Percentiles rank a stretch among this genome's conserved stretches.
phyloP scores from a whole-genome alignment of 2,113 vertebrate genomes.

The Albula goreensis region DNA sequence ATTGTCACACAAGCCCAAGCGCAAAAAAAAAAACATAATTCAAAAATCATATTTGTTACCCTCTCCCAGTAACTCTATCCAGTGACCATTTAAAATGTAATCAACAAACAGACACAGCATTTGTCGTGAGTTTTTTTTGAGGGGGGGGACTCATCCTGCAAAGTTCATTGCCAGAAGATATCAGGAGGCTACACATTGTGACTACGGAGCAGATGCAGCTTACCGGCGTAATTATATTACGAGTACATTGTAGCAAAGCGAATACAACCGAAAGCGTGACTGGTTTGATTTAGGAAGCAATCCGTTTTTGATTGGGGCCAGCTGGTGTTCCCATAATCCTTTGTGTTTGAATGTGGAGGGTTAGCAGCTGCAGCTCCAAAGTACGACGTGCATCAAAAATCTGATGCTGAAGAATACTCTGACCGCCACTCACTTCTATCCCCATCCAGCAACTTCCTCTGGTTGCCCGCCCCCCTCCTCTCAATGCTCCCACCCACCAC shows the following conservation, averaged over 20 bases:
- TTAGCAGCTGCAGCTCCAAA: neutral
- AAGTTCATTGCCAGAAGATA: neutral
- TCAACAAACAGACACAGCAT: neutral
- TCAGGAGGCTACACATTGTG: neutral
- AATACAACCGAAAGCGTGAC: neutral
- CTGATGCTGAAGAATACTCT: neutral
- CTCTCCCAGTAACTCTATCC: neutral
- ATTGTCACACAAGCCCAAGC: neutral
- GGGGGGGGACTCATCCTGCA: neutral
- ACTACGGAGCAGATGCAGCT: neutral
- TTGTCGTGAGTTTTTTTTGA: neutral
- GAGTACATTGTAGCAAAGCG: neutral
- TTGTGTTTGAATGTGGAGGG: neutral
- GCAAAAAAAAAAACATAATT: neutral
- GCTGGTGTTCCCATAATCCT: constrained; percentile 3
- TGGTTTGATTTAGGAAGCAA: constrained; percentile 9
- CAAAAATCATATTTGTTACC: neutral
- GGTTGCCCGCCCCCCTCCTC: no score
- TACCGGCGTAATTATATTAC: neutral
- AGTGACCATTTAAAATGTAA: neutral
- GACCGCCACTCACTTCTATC: neutral
- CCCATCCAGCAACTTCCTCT: no score
- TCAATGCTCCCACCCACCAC: no score
- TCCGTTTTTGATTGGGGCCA: neutral
- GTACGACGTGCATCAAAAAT: neutral